Evolutionary conservation across 2,888 invertebrate species (phyloP), one percentile per base, ranked within the genome.

Genomic region (Acleris holmiana): DNA sequence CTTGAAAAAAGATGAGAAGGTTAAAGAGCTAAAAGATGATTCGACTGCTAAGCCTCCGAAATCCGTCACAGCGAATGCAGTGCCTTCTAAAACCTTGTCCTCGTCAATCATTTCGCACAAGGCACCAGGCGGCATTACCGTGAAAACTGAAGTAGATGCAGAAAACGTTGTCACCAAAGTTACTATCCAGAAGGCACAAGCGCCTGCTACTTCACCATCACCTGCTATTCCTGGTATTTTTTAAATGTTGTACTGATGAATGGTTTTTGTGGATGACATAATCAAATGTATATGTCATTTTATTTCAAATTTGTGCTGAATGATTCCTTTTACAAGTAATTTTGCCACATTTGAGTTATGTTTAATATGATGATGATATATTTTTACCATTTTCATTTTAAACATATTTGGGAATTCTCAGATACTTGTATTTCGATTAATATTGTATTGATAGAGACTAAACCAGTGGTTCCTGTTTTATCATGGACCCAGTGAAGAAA

Each of bases 141-240:
- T 92, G 6, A 91, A 90, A 77, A 87, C 91, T 55, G 90, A 91
- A 74, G 85, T 84, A 50, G 83, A 88, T 77, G 74, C 69, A 17
- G 74, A 84, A 57, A 80, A 89, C 69, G 70, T 81, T 65, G 88
- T 92, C n/a, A 91, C 91, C 46, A 92, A 90, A 79, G 88, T 92
- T 46, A 91, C 86, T 15, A 90, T 92, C 69, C 91, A 90, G 73
- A 91, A 87, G 68, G 70, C 67, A 40, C 71, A 77, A 69, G 47
- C 59, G 5, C 61, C 73, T 48, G 50, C 67, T 15, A 47, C 55
- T 5, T 79, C 80, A 68, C 67, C 72, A 67, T 65, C 69, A 18
- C 67, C 72, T 64, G 67, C 72, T 64, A 67, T 79, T 47, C 70
- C 85, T 78, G 87, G 90, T 90, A 68, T 23, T 61, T 17, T 35